phyloP scores from a whole-genome alignment of 2,797 vertebrate genomes.

The Chaetodon trifasciatus region DNA sequence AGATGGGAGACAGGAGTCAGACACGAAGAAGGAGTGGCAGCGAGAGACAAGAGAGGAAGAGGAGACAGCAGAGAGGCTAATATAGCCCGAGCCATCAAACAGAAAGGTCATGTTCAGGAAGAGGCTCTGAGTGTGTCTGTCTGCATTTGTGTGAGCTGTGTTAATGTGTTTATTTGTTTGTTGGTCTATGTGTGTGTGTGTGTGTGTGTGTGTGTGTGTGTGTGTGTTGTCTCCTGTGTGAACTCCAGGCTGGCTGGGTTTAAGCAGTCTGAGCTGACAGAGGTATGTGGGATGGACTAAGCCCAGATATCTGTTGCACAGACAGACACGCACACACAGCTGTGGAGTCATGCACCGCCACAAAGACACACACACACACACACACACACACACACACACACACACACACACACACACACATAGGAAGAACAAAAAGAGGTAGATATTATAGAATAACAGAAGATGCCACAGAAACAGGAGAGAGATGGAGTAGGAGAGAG shows the following conservation, averaged over 20 bases:
- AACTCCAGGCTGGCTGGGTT: conserved; percentile 68
- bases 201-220: conserved; percentile 24
- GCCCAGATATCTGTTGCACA: conserved; percentile 74
- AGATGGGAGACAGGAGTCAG: conserved; percentile 30
- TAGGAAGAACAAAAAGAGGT: conserved; percentile 11
- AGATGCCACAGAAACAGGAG: conserved; percentile 47
- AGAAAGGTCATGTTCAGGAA: conserved; percentile 64
- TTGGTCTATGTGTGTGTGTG: conserved; percentile 9
- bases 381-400: conserved; percentile 26
- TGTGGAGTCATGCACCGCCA: conserved; percentile 48
- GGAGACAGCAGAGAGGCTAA: conserved; percentile 30
- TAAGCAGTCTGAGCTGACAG: conserved; percentile 72
- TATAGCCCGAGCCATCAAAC: conserved; percentile 36
- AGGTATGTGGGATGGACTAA: conserved; percentile 75
- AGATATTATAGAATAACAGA: conserved; percentile 45
- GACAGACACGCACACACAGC: conserved; percentile 60
- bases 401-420: conserved; percentile 32
- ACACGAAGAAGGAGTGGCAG: conserved; percentile 29
- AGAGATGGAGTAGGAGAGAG: conserved; percentile 28
- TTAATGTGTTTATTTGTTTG: conserved; percentile 28
- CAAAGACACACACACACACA: conserved; percentile 36
- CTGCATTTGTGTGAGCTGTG: conserved; percentile 24
- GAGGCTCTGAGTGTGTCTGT: conserved; percentile 27
- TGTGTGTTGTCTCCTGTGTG: conserved; percentile 63
- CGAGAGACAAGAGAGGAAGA: conserved; percentile 20